These are phyloP conservation scores for Saxidomus purpurata DNA, from an alignment of 1,140 invertebrate genomes.

Conservation along the genomic window DNA sequence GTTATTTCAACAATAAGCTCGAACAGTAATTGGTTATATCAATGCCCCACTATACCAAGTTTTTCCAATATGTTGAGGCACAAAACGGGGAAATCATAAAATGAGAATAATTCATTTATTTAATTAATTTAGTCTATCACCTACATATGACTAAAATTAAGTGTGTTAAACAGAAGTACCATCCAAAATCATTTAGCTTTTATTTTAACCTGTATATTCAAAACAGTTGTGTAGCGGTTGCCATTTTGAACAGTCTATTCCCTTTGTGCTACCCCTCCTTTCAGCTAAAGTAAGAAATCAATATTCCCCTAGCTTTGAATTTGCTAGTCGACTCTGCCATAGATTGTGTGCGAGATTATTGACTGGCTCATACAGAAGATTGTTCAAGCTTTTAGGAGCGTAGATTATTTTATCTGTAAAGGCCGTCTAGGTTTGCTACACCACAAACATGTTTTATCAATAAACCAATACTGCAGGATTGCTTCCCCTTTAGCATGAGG, in stretches of 20 bases:
- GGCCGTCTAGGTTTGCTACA: slow-evolving; percentile 41
- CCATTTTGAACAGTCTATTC: neutral
- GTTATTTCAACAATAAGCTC: slow-evolving; percentile 55
- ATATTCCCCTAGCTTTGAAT: slow-evolving; percentile 67
- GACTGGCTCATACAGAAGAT: slow-evolving; percentile 61
- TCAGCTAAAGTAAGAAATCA: slow-evolving; percentile 60
- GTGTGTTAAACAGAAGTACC: too few relatives aligned
- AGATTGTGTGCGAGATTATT: slow-evolving; percentile 69
- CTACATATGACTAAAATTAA: too few relatives aligned
- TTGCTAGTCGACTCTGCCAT: slow-evolving; percentile 66
- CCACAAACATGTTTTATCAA: slow-evolving; percentile 47
- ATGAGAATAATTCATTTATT: neutral
- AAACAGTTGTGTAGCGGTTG: too few relatives aligned
- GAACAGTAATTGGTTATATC: slow-evolving; percentile 59
- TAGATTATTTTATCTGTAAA: slow-evolving; percentile 67
- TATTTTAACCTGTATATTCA: too few relatives aligned
- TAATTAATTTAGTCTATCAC: too few relatives aligned
- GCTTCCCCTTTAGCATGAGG: slow-evolving; percentile 23
- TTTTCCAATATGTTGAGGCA: slow-evolving; percentile 42
- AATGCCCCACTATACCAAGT: slow-evolving; percentile 50
- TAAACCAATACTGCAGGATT: slow-evolving; percentile 45
- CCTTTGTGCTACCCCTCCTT: slow-evolving; percentile 35
- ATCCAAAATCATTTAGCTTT: too few relatives aligned
- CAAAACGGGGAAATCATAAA: slow-evolving; percentile 4
- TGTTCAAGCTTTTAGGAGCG: slow-evolving; percentile 59